Conservation (phyloP, 2,888 invertebrate genomes). For the Caenorhabditis plicata region DNA sequence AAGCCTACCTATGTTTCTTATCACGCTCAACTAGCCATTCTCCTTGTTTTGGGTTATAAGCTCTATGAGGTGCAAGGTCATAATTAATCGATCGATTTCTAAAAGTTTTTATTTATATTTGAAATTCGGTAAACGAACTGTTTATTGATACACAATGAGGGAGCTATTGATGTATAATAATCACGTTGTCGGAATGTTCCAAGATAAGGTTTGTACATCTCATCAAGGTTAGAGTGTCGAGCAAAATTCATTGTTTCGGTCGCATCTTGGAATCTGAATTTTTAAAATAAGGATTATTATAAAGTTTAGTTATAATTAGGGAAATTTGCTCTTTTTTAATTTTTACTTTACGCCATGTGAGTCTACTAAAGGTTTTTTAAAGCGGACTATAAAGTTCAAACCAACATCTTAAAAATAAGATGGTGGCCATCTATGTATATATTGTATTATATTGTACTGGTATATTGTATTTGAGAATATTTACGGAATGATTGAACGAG, state of each 20-base stretch:
- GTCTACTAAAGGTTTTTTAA: neutral
- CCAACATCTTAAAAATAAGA: too few relatives aligned
- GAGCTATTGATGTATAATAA: slow-evolving; percentile 49
- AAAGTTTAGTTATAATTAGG: neutral
- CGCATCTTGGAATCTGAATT: slow-evolving; percentile 31
- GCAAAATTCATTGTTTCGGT: slow-evolving; percentile 32
- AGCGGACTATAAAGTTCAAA: too few relatives aligned
- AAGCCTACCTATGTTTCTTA: slow-evolving; percentile 24
- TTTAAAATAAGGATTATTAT: too few relatives aligned
- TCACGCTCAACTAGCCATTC: slow-evolving; percentile 54
- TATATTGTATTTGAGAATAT: too few relatives aligned
- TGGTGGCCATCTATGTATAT: too few relatives aligned
- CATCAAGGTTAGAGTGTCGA: slow-evolving; percentile 42
- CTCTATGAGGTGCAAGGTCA: slow-evolving; percentile 49
- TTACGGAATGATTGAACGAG: too few relatives aligned
- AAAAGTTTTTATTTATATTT: neutral
- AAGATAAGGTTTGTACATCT: slow-evolving; percentile 45
- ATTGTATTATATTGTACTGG: too few relatives aligned
- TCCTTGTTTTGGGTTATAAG: slow-evolving; percentile 55
- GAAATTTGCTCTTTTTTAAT: neutral
- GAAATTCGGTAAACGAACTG: slow-evolving; percentile 10
- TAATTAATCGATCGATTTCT: slow-evolving; percentile 52
- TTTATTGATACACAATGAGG: slow-evolving; percentile 40
- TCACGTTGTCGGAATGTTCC: slow-evolving; percentile 42
- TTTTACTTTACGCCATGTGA: neutral